Conservation (phyloP, 2,888 invertebrate genomes). For the Cryptocephalus moraei region DNA sequence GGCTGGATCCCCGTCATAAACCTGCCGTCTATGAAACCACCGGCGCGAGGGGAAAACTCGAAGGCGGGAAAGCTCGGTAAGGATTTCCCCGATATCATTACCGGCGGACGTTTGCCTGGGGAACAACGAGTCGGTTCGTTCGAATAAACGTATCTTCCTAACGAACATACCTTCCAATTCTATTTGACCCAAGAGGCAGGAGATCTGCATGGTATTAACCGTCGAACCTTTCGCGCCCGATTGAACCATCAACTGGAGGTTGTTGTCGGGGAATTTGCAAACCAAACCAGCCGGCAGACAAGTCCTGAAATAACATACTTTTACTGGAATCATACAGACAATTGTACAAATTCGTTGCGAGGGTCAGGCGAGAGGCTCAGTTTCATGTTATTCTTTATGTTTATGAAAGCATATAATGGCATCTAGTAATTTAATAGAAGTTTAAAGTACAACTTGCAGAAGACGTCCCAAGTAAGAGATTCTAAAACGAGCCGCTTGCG, state of each 20-base stretch:
- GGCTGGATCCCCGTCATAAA: constrained; percentile 98
- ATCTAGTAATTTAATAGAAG: too few relatives aligned
- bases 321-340: too few relatives aligned
- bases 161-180: constrained; percentile 71
- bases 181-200: constrained; percentile 94
- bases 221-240: constrained; percentile 99
- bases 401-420: too few relatives aligned
- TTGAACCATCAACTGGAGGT: constrained; percentile 96
- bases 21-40: constrained; percentile 92
- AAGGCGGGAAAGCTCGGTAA: constrained; percentile 87
- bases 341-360: too few relatives aligned
- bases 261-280: constrained; percentile 85
- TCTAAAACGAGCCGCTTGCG: too few relatives aligned
- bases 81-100: constrained; percentile 87
- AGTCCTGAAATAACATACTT: constrained; percentile 37
- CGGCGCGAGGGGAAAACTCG: constrained; percentile 82
- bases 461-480: too few relatives aligned
- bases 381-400: too few relatives aligned
- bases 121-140: neutral
- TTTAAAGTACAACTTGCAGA: too few relatives aligned
- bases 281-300: constrained; percentile 80
- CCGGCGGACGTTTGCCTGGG: constrained; percentile 76
- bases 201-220: constrained; percentile 98
- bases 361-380: too few relatives aligned
- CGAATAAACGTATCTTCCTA: too few relatives aligned